Base-by-base conservation (phyloP, 2,113 vertebrate species). In the Psilopsiagon aurifrons region DNA sequence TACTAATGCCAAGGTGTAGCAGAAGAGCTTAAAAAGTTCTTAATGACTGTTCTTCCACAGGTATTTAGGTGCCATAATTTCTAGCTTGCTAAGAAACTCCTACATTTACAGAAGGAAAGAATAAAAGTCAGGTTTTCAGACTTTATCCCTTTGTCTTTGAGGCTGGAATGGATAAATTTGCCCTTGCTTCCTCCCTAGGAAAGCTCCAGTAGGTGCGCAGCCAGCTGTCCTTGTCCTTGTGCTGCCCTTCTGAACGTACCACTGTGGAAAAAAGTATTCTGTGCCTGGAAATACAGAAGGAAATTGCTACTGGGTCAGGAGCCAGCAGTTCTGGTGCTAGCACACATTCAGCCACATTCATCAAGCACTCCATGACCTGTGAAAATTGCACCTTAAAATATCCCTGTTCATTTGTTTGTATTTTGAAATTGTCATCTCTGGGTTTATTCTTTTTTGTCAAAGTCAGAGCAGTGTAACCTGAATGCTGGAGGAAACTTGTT, bases 301-400 rank as follows among this genome's bases (percentile, higher is more conserved):
- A 91, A 91, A 89, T 23, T 63, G 28, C 60, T 82, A 33, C 66
- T 76, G 47, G 31, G 28, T 86, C 39, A 86, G 71, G 33, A 92
- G 29, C 51, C 80, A 88, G 51, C 27, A 78, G 15, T 73, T 88
- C 47, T 90, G 57, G 68, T 89, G 74, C 47, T 83, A 87, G 44
- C 17, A 60, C 28, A 39, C 2, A 3, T 93, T 85, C 52, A 78
- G 69, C 24, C 64, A 59, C 25, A 76, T 92, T 54, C 77, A 85
- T 76, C 57, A 86, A 82, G 41, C 39, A 20, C 28, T 62, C 77
- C 1, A 0, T 84, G 66, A 82, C 63, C 77, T 84, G 81, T 63
- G 88, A 94, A 95, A 95, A 85, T 85, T 47, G 18, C 60, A 33
- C 35, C 51, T 44, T 55, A 67, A 94, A 85, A 82, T 80, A 92